Base-by-base conservation (phyloP, 1,140 invertebrate species). In the Halyomorpha halys region DNA sequence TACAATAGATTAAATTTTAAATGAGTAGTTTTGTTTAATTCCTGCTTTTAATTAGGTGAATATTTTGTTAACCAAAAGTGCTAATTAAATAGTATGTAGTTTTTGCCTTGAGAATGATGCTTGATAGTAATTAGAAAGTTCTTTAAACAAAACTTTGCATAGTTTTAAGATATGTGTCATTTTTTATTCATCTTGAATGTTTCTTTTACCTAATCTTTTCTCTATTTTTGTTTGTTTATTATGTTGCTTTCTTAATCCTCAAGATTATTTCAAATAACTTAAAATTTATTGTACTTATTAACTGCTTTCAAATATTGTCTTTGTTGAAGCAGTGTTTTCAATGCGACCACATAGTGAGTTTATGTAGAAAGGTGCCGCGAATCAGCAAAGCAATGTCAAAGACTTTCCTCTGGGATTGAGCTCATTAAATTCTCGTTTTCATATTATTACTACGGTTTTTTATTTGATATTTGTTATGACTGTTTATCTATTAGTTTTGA, bases 381-480 rank as follows among this genome's bases (percentile, higher is more conserved):
- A 53, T 69, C 70, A 70, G 69, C 69, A 71, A 72, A 72, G 71
- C 62, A 71, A 72, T 70, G 70, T 70, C 70, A 72, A 72, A 71
- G 44, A 18, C 19, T 53, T 56, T 56, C 53, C 53, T 49, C 23
- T 56, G 53, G 53, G 53, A 25, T 56, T 56, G 53, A 56, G 53
- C 53, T 56, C 23, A 56, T 39, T 39, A 39, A 39, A 39, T 39
- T 39, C 34, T 39, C 34, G 6, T 9, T 30, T n/a, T 39, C 1
- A 39, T 13, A 11, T 1, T 39, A 39, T 39, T 39, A 39, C 5
- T 6, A 13, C 34, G 34, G 34, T 39, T 39, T 39, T 11, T 39
- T 13, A 39, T 11, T 39, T 9, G 11, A 13, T 39, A 39, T 39
- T 39, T 39, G 13, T 39, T 39, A 11, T 39, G 34, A 39, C 6